Evolutionary conservation across 64 coral and sea anemone species (phyloP), one percentile per base, ranked within the genome.

Genomic region (Dendrophyllia cribrosa): DNA sequence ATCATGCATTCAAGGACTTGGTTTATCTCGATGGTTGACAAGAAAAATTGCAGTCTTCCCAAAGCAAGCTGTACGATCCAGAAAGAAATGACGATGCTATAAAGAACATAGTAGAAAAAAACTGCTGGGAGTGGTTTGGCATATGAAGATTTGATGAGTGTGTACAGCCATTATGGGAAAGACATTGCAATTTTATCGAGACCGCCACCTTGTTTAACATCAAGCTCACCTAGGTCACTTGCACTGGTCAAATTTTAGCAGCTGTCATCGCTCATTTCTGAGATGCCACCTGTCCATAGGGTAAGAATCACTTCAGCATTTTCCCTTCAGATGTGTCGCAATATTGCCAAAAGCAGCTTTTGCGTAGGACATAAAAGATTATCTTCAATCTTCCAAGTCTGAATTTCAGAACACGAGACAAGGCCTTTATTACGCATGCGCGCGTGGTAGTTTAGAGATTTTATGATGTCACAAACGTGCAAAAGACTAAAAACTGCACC

Each of bases 231-330:
- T 24, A 58, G 76, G 83, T 87, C 22, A 79, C 85, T 5, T n/a
- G 47, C 43, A 72, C 45, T 13, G 21, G 16, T 78, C 26, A 17
- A 48, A 93, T 79, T 87, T 26, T 87, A 46, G 81, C 83, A 22
- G 78, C 66, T 64, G 86, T 92, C 56, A 50, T 85, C 59, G 4
- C 85, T 87, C 91, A 87, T 61, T 93, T 93, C 48, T 3, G 76
- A 82, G 22, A 62, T 11, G 14, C 78, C 14, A 82, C 21, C 17
- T n/a, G 14, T 82, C 23, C 70, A 4, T 12, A 26, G 26, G 2
- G 23, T 43, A 26, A 26, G 10, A 43, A 4, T 47, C 12, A 26
- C 23, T 72, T 17, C 59, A 7, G 17, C 34, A 34, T 34, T 34
- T 34, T 34, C 34, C 34, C 34, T 34, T 34, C 34, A 61, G 0